A percentile compares a stretch with the other conserved stretches of the same genome.
Evolutionary conservation across 2,888 invertebrate genomes (phyloP).

Genomic region (Penaeus monodon): DNA sequence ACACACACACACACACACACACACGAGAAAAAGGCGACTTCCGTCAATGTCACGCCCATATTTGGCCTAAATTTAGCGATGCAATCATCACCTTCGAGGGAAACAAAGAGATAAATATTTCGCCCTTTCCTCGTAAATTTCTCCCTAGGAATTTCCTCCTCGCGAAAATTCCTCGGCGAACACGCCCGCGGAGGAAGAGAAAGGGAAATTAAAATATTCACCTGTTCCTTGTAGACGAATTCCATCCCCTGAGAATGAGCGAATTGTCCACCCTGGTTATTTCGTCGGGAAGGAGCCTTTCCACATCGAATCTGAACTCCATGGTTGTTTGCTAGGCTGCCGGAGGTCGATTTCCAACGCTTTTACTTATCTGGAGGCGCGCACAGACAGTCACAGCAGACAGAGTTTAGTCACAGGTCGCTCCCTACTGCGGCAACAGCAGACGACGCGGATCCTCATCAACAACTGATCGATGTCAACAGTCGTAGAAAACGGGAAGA

Average conservation of each 20-base stretch:
- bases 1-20: not conserved
- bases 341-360: not conserved
- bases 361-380: not conserved
- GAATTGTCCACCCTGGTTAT: constrained; percentile 54
- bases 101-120: too few species aligned
- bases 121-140: not conserved
- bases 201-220: constrained; percentile 39
- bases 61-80: too few species aligned
- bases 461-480: constrained; percentile 33
- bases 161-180: not conserved
- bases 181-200: constrained; percentile 9
- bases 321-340: constrained; percentile 15
- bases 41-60: too few species aligned
- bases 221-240: constrained; percentile 55
- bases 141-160: not conserved
- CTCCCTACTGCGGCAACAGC: constrained; percentile 1
- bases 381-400: not conserved
- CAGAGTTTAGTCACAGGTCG: constrained; percentile 3
- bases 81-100: too few species aligned
- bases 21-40: not conserved
- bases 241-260: constrained; percentile 54
- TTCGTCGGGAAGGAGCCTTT: constrained; percentile 43
- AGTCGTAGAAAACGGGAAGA: constrained; percentile 12
- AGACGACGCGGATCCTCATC: constrained; percentile 15
- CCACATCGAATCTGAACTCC: constrained; percentile 63